Percentiles rank a stretch among this genome's conserved stretches.
Conservation (phyloP, 2,797 vertebrate species). For the Enteromius mattozi region DNA sequence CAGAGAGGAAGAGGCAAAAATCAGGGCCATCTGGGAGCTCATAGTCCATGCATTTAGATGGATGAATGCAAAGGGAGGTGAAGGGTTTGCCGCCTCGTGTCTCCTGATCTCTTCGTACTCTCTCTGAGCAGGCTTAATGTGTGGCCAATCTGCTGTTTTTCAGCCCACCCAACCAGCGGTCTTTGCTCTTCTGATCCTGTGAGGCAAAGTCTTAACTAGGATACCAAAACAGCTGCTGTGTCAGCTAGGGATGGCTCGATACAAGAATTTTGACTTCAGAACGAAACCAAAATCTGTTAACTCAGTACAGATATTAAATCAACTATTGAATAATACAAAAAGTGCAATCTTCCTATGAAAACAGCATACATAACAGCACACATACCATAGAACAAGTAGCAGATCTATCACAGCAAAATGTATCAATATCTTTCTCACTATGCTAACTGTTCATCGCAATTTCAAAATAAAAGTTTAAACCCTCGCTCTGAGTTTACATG, state of each 20-base stretch:
- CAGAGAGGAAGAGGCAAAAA: conserved; percentile 54
- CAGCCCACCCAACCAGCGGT: conserved; percentile 46
- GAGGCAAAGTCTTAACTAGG: conserved; percentile 21
- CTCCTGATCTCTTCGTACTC: conserved; percentile 16
- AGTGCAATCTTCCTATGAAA: no score
- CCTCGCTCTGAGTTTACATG: not conserved
- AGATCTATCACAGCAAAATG: not conserved
- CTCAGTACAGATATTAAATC: no score
- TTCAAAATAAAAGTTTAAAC: not conserved
- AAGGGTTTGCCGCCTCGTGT: conserved; percentile 28
- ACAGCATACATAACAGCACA: no score
- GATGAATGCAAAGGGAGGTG: conserved; percentile 37
- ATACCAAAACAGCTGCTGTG: conserved; percentile 19
- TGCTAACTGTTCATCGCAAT: not conserved
- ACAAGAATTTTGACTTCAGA: not conserved
- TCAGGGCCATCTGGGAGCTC: conserved; percentile 74
- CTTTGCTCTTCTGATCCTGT: conserved; percentile 24
- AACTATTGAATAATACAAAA: no score
- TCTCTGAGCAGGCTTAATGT: conserved; percentile 56
- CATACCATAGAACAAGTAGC: no score
- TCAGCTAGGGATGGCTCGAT: not conserved
- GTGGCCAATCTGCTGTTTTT: conserved; percentile 52
- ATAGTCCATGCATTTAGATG: conserved; percentile 74
- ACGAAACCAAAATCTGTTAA: not conserved
- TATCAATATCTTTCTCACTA: not conserved